Conservation (phyloP, 2,797 vertebrate species). For the Sebastes variabilis region DNA sequence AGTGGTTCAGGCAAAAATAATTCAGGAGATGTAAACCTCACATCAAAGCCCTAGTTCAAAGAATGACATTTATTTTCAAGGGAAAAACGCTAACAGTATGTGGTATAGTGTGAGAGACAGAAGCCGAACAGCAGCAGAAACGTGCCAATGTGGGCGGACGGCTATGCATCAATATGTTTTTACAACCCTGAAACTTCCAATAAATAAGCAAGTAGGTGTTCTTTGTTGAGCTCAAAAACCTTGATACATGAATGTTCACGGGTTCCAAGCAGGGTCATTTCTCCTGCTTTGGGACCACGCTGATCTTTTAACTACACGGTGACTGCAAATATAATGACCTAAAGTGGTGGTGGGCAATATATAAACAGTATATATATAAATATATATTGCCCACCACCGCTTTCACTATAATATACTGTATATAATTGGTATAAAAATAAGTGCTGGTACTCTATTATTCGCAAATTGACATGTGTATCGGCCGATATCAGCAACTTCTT, state of each 20-base stretch:
- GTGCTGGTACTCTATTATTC: no score
- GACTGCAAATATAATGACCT: not conserved
- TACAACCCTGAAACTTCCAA: slow-evolving; percentile 5
- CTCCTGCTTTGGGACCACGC: not conserved
- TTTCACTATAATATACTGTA: no score
- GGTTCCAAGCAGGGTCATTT: not conserved
- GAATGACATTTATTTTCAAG: slow-evolving; percentile 22
- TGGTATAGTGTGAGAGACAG: slow-evolving; percentile 2
- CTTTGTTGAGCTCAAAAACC: not conserved
- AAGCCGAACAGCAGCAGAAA: slow-evolving; percentile 8
- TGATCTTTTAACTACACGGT: not conserved
- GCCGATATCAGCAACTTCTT: no score
- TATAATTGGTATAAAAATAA: no score
- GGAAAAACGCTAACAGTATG: slow-evolving; percentile 14
- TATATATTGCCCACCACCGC: no score
- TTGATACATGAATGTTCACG: not conserved
- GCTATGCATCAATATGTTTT: slow-evolving; percentile 8
- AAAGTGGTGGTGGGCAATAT: not conserved
- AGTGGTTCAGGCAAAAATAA: not conserved
- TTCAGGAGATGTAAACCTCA: slow-evolving; percentile 5
- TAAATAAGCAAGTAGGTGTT: slow-evolving; percentile 21
- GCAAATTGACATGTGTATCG: no score
- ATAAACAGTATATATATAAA: no score
- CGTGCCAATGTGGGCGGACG: slow-evolving; percentile 19
- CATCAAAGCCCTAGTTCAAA: slow-evolving; percentile 22